These are phyloP conservation scores for Tromatobia lineatoria DNA, from an alignment of 2,888 invertebrate species.

Conservation along the genomic window DNA sequence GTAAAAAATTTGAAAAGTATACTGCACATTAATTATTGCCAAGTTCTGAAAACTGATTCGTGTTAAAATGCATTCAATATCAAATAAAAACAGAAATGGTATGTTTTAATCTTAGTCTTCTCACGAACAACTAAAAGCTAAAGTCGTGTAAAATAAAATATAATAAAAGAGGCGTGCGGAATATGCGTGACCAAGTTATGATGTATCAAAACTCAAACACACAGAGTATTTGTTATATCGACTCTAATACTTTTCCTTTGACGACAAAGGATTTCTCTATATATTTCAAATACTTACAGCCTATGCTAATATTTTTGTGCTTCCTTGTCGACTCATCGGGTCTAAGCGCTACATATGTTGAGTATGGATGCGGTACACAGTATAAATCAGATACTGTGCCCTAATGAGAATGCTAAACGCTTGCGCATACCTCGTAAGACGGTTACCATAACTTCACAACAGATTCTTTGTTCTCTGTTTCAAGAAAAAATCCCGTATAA, in stretches of 20 bases:
- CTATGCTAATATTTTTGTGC: conserved; percentile 10
- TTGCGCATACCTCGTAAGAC: conserved; percentile 37
- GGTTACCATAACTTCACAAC: conserved; percentile 42
- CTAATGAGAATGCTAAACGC: conserved; percentile 55
- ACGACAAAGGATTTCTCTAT: conserved; percentile 42
- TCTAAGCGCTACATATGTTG: conserved; percentile 26
- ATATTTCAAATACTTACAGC: conserved; percentile 36
- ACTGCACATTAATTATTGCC: too few species aligned
- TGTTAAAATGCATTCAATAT: too few species aligned
- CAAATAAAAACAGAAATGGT: too few species aligned
- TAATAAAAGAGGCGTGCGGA: too few species aligned
- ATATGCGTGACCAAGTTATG: too few species aligned
- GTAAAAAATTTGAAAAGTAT: too few species aligned
- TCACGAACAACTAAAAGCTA: too few species aligned
- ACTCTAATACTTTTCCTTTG: conserved; percentile 33
- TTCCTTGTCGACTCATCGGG: conserved; percentile 15
- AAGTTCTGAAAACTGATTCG: too few species aligned
- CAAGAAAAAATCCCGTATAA: too few species aligned
- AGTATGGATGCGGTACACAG: background rate
- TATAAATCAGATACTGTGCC: conserved; percentile 17
- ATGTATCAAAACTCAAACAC: too few species aligned
- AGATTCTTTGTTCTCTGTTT: conserved; percentile 47
- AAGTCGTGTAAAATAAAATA: too few species aligned
- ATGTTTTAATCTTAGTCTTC: too few species aligned
- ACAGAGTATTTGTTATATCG: background rate